Conservation (phyloP, 1,140 invertebrate genomes). For the Trichoplusia ni region DNA sequence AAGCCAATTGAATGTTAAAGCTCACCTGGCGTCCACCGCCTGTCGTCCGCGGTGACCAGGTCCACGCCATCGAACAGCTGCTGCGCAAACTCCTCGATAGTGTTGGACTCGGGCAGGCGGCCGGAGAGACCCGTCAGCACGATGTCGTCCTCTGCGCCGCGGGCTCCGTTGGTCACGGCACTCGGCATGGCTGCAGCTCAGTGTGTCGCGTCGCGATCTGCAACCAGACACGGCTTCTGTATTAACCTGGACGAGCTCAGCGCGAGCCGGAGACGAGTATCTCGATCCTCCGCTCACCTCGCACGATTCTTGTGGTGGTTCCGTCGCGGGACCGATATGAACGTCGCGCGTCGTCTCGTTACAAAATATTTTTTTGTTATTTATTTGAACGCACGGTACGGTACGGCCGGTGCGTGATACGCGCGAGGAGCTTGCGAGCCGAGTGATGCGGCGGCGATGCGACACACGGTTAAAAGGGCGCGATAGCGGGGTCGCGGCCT, state of each 20-base stretch:
- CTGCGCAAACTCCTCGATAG: conserved; percentile 92
- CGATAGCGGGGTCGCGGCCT: conserved; percentile 72
- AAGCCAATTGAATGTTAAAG: background rate
- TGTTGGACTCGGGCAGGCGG: conserved; percentile 93
- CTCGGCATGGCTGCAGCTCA: conserved; percentile 51
- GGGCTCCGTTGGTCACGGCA: conserved; percentile 55
- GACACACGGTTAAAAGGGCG: conserved; percentile 62
- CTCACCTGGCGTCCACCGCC: conserved; percentile 83
- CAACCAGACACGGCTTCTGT: conserved; percentile 2
- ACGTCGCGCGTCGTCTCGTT: conserved; percentile 3
- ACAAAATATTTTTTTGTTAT: conserved; percentile 6
- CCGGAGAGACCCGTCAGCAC: conserved; percentile 95
- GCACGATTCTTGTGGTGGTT: background rate
- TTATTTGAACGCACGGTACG: conserved; percentile 24
- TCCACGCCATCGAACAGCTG: conserved; percentile 91
- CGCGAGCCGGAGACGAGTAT: background rate
- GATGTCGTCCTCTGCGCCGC: conserved; percentile 85
- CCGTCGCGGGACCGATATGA: background rate
- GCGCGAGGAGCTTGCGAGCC: conserved; percentile 47
- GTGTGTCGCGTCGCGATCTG: conserved; percentile 20
- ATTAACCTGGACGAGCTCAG: too few relatives aligned
- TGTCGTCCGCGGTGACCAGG: conserved; percentile 93
- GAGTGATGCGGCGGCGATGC: conserved; percentile 53
- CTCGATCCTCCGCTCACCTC: background rate
- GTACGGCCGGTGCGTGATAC: conserved; percentile 35